These are phyloP conservation scores for Epinephelus lanceolatus DNA, from an alignment of 2,113 vertebrate species.

Conservation along the genomic window DNA sequence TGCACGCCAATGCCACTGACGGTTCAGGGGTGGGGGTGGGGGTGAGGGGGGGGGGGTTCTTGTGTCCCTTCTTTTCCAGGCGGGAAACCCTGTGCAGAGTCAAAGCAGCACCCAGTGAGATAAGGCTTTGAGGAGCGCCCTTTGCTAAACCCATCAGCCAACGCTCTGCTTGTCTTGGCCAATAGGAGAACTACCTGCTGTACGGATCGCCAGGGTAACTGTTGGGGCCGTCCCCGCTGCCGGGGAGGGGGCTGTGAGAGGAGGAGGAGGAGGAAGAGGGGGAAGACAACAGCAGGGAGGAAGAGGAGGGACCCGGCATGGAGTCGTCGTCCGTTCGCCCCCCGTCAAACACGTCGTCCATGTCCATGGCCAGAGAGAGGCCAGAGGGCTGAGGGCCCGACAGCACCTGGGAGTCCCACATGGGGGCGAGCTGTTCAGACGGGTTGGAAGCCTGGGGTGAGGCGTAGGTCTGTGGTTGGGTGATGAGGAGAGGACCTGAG, in stretches of 20 bases:
- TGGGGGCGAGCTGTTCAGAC: constrained; percentile 4
- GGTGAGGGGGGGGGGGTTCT: constrained; percentile 18
- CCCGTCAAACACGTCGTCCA: constrained; percentile 74
- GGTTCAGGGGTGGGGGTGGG: background rate
- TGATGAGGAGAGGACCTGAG: constrained; percentile 43
- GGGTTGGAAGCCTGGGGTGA: constrained; percentile 19
- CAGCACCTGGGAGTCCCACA: constrained; percentile 52
- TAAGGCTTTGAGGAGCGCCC: constrained; percentile 78
- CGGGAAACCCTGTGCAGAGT: constrained; percentile 60
- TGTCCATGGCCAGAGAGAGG: constrained; percentile 40
- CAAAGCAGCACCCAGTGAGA: constrained; percentile 76
- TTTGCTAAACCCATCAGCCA: background rate
- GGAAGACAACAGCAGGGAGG: constrained; percentile 62
- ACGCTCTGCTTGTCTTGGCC: constrained; percentile 33
- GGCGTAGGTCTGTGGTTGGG: constrained; percentile 27
- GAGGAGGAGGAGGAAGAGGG: constrained; percentile 66
- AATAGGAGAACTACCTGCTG: constrained; percentile 80
- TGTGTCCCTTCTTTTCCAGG: constrained; percentile 55
- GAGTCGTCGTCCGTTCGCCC: constrained; percentile 57
- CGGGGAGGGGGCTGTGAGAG: constrained; percentile 66
- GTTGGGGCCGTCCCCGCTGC: constrained; percentile 14
- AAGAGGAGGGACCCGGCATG: constrained; percentile 68
- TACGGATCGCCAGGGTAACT: constrained; percentile 80
- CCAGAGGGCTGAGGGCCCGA: constrained; percentile 50
- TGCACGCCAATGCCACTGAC: constrained; percentile 40